Conservation (phyloP, 1,140 invertebrate species). For the Brachionus manjavacas region DNA sequence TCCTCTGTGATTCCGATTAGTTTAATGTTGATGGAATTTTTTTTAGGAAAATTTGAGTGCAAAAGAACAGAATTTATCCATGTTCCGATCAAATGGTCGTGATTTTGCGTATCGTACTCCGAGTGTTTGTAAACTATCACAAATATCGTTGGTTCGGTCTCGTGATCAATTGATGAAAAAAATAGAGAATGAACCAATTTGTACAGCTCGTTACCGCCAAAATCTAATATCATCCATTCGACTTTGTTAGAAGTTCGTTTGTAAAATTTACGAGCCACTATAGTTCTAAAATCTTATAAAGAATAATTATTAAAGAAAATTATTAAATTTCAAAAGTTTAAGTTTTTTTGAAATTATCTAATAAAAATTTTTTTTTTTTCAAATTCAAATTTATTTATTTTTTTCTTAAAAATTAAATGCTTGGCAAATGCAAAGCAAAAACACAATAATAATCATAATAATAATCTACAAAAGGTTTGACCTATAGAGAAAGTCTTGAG, state of each 20-base stretch:
- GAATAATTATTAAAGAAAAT: background rate
- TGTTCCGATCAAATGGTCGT: conserved; percentile 48
- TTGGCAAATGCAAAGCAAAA: too few relatives aligned
- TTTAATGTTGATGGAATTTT: background rate
- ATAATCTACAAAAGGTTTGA: too few relatives aligned
- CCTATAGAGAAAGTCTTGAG: too few relatives aligned
- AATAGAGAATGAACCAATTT: conserved; percentile 49
- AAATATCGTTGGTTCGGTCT: conserved; percentile 45
- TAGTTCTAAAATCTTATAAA: conserved; percentile 45
- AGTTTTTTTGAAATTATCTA: too few relatives aligned
- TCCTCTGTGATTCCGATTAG: background rate
- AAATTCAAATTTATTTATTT: too few relatives aligned
- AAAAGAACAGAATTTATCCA: conserved; percentile 52
- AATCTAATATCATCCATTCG: conserved; percentile 49
- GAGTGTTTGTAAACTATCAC: conserved; percentile 52
- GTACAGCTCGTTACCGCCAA: conserved; percentile 51
- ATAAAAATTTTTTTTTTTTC: too few relatives aligned
- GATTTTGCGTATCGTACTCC: conserved; percentile 47
- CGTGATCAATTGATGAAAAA: conserved; percentile 48
- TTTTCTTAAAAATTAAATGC: too few relatives aligned
- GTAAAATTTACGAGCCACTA: conserved; percentile 47
- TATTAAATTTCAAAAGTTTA: background rate
- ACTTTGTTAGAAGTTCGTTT: conserved; percentile 51
- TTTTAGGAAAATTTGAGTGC: conserved; percentile 45
- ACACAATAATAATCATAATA: too few relatives aligned